phyloP scores from a whole-genome alignment of 2,888 invertebrate genomes.

The Ethmia dodecea region DNA sequence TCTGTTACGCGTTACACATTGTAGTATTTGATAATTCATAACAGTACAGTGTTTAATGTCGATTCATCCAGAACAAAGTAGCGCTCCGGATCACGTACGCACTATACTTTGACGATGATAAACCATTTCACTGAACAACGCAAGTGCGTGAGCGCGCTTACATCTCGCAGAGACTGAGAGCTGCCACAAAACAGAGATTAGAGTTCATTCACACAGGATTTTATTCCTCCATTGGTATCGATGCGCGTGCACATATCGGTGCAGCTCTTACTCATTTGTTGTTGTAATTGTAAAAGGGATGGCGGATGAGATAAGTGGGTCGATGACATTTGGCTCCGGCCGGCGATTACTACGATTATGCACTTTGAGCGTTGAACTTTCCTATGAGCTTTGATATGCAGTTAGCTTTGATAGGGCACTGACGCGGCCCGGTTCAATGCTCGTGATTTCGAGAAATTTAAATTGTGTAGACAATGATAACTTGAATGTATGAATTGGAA shows the following conservation, averaged over 20 bases:
- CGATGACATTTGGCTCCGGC: conserved; percentile 75
- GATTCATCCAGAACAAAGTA: too few species aligned
- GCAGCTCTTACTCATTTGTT: conserved; percentile 76
- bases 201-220: conserved; percentile 78
- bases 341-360: conserved; percentile 73
- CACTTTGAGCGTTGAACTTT: conserved; percentile 77
- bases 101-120: too few species aligned
- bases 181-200: conserved; percentile 73
- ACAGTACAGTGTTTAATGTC: too few species aligned
- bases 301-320: conserved; percentile 77
- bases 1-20: too few species aligned
- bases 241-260: conserved; percentile 62
- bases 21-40: too few species aligned
- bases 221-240: conserved; percentile 72
- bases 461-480: too few species aligned
- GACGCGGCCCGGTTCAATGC: conserved; percentile 14
- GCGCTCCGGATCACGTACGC: too few species aligned
- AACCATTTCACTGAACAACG: conserved; percentile 25
- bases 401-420: conserved; percentile 46
- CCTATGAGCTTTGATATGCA: conserved; percentile 54
- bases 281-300: conserved; percentile 77
- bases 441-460: conserved; percentile 13
- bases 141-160: conserved; percentile 50
- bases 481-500: too few species aligned
- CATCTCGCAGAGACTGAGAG: conserved; percentile 60